Base-by-base conservation (phyloP, 2,113 vertebrate species). In the Caracal caracal region DNA sequence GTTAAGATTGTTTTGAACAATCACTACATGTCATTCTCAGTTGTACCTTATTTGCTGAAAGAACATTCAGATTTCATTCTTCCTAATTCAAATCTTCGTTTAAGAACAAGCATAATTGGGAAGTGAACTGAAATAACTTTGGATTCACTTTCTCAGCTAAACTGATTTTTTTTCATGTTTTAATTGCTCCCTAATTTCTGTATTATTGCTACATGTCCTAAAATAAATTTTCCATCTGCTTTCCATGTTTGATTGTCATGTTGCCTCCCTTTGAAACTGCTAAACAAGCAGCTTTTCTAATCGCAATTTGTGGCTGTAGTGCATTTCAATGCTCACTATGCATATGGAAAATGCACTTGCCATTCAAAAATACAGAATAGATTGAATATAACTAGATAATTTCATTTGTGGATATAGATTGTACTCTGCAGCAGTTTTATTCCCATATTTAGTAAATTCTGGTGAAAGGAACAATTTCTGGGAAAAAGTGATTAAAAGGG, bases 161-260 rank as follows among this genome's bases (percentile, higher is more conserved):
- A 88, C 92, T 95, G 92, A 86, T 93, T 96, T 97, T 92, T 92
- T 97, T 97, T 97, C 92, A 89, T 96, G 73, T 95, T 97, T 96
- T 98, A 98, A 98, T 98, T 98, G 95, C 98, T 97, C 96, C 85
- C 90, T 96, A 97, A 98, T 98, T 97, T 96, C 97, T 96, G 96
- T 97, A 95, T 98, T 98, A 98, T 98, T 95, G 94, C 92, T 88
- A 40, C 56, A 19, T 93, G 87, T 97, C 96, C 97, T 95, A 97
- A 98, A 98, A 98, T 98, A 98, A 98, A 94, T 96, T 95, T 97
- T 96, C 98, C 98, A 98, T 98, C 98, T 98, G 98, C 85, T 85
- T 93, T 78, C 94, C 95, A 87, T 96, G 96, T 98, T 93, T 98
- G 97, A 98, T 96, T 98, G 97, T 96, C 92, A 93, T 95, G 81